Evolutionary conservation across 2,888 invertebrate species (phyloP), one percentile per base, ranked within the genome.

Genomic region (Agrochola macilenta): DNA sequence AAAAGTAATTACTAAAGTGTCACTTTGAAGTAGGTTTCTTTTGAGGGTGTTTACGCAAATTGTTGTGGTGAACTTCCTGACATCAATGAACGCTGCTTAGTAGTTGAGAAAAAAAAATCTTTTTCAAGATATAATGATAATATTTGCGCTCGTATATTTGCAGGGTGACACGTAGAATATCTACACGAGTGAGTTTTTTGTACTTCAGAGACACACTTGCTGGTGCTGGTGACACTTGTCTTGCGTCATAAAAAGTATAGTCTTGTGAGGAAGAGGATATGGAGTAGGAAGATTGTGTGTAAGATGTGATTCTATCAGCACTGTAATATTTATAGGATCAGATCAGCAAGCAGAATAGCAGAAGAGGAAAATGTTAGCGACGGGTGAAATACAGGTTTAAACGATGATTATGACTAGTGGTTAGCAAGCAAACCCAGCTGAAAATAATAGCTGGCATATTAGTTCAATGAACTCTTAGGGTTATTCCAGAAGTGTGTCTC

Each of bases 1-100:
- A 78, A 78, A 87, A 76, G 76, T 85, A 85, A 87, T 87, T 75
- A 87, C 72, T 30, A 66, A 64, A 78, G 65, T 73, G 74, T 84
- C 76, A 78, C 74, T 84, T 87, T 87, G 74, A 87, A 87, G 78
- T 87, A 39, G 70, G 43, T 79, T 73, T 76, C 26, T 79, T 64
- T 69, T 71, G 72, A 69, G 74, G 64, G 74, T 61, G 70, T 82
- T 77, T 81, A 68, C 77, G 70, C 60, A 64, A 72, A 85, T 60
- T 69, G 72, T 72, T 69, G 72, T 26, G 61, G 61, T 72, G 61
- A 64, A 70, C 72, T 69, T 75, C 83, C 74, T 74, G 74, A 79
- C 79, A 71, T 86, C 79, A 86, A 78, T 85, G 17, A 43, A 26
- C 30, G 54, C 63, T 54, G 86, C n/a, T 5, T n/a, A 12, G 65